Evolutionary conservation across 2,888 invertebrate genomes (phyloP).

Genomic region (Arrhopalites spinosus): DNA sequence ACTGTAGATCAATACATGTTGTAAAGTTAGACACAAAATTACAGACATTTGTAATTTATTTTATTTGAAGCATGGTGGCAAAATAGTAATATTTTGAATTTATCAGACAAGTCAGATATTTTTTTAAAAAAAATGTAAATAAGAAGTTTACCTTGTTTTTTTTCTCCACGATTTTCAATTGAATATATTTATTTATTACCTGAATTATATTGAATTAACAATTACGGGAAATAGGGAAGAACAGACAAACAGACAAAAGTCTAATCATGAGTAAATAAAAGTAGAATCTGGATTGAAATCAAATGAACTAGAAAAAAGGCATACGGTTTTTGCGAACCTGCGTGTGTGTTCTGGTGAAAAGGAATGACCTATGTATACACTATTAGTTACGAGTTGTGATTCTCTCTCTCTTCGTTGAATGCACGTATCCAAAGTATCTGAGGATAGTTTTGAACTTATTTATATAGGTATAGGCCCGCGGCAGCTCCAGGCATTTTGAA

Average conservation of each 20-base stretch:
- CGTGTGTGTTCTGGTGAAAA: neutral
- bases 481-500: neutral
- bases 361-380: neutral
- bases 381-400: neutral
- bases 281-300: conserved; percentile 30
- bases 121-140: neutral
- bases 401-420: conserved; percentile 9
- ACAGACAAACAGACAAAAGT: neutral
- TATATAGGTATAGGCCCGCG: neutral
- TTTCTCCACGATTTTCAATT: conserved; percentile 17
- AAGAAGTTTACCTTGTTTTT: neutral
- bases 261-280: conserved; percentile 35
- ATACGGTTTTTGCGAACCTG: neutral
- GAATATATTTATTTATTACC: too few species aligned
- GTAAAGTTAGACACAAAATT: too few species aligned
- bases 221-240: conserved; percentile 8
- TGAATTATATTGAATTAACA: conserved; percentile 25
- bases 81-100: conserved; percentile 9
- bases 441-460: neutral
- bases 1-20: too few species aligned
- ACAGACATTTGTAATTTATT: conserved; percentile 7
- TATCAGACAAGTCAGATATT: neutral
- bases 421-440: neutral
- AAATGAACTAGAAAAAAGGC: conserved; percentile 29
- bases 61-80: neutral